phyloP scores from a whole-genome alignment of 2,888 invertebrate genomes.

The Caenorhabditis macrosperma region DNA sequence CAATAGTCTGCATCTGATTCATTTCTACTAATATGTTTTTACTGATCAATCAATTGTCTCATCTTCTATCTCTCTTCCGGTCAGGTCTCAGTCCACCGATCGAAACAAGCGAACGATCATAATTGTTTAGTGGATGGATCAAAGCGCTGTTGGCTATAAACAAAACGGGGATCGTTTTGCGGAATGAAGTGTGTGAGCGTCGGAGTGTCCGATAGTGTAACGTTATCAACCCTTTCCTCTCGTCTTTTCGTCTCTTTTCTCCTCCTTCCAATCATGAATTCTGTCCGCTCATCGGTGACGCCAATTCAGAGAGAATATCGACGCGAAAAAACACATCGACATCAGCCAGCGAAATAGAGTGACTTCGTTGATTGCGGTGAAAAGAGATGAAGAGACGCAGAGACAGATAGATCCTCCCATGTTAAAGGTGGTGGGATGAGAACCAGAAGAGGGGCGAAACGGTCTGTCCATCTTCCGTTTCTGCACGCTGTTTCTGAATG shows the following conservation, averaged over 20 bases:
- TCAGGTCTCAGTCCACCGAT: neutral
- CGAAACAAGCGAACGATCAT: neutral
- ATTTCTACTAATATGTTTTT: too few species aligned
- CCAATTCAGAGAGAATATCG: constrained; percentile 20
- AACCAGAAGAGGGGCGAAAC: constrained; percentile 51
- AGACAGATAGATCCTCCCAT: constrained; percentile 17
- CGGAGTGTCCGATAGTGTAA: constrained; percentile 29
- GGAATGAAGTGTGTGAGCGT: constrained; percentile 1
- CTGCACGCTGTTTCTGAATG: constrained; percentile 18
- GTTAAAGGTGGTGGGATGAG: constrained; percentile 56
- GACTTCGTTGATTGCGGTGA: constrained; percentile 36
- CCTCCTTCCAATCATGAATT: neutral
- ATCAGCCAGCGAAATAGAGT: constrained; percentile 12
- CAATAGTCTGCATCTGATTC: too few species aligned
- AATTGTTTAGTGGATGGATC: constrained; percentile 31
- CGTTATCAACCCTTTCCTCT: constrained; percentile 48
- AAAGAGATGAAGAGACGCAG: constrained; percentile 29
- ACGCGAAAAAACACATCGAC: constrained; percentile 6
- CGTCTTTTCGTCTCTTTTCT: constrained; percentile 4
- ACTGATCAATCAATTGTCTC: neutral
- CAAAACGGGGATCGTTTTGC: constrained; percentile 26
- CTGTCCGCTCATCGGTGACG: constrained; percentile 5
- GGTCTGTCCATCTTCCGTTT: constrained; percentile 29
- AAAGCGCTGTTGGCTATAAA: constrained; percentile 41
- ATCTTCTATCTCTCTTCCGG: constrained; percentile 8